Evolutionary conservation across 37 sponge, comb jelly and placozoan species (phyloP), one percentile per base, ranked within the genome.

Genomic region (Geodia barretti): DNA sequence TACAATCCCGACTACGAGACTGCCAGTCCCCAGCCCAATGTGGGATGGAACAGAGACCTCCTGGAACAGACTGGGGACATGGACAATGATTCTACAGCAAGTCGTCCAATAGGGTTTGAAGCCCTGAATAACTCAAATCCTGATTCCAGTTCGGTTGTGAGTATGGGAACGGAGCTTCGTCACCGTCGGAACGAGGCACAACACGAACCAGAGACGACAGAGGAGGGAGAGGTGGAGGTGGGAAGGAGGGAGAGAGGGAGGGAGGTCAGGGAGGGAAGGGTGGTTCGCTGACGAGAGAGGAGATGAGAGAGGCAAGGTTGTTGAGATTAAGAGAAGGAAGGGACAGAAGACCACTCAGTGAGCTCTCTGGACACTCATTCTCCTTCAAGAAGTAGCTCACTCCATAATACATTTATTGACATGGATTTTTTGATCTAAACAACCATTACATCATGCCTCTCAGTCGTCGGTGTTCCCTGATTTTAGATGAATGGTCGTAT

Each of bases 1-100:
- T 80, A 80, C 42, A 89, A 89, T n/a, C 90, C 90, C n/a, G 35
- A 79, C 58, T 79, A 0, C 54, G 11, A 47, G 28, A 31, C 64
- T 2, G 41, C 11, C 63, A 19, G n/a, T 30, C 37, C 20, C 25
- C 64, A 77, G 25, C 28, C 31, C 3, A 30, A 14, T 2, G 64
- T 31, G 39, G 32, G 39, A 0, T 26, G 54, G 54, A 47, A 47
- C 14, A 47, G 54, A 47, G 54, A 47, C 54, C 54, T 47, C 14
- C 14, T 47, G 54, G 54, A 47, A 14, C 7, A 7, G 14, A 47
- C 54, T 14, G 54, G 24, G 71, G 60, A 31, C 59, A 31, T 0
- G 70, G 7, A 67, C 1, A 17, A 29, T 11, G 33, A 62, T 32
- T 39, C 11, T 19, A 68, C 24, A 20, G 14, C 54, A 14, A 17